Conservation (phyloP, 2,113 vertebrate genomes). For the Ascaphus truei region DNA sequence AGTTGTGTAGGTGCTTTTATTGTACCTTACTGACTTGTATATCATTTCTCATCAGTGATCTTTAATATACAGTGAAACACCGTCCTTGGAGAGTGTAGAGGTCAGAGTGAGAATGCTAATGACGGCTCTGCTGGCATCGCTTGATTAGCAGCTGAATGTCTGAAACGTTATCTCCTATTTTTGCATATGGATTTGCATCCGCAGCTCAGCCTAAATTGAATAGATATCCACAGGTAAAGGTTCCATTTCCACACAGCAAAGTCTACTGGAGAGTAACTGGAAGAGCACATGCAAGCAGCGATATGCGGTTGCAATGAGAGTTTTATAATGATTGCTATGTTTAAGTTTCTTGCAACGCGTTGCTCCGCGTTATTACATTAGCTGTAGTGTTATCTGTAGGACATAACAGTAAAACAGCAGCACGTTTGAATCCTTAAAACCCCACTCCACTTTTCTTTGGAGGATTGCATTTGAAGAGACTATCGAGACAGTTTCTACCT, state of each 20-base stretch:
- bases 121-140: background rate
- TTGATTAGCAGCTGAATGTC: slow-evolving; percentile 24
- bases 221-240: background rate
- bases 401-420: background rate
- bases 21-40: background rate
- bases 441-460: too few relatives aligned
- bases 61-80: slow-evolving; percentile 1
- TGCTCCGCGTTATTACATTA: slow-evolving; percentile 6
- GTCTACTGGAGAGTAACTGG: background rate
- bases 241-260: background rate
- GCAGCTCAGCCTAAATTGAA: background rate
- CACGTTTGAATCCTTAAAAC: background rate
- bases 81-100: slow-evolving; percentile 25
- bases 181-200: slow-evolving; percentile 18
- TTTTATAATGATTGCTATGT: too few relatives aligned
- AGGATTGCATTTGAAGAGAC: too few relatives aligned
- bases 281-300: background rate
- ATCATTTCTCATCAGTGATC: slow-evolving; percentile 12
- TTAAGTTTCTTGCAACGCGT: too few relatives aligned
- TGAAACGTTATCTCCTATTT: slow-evolving; percentile 28
- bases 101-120: slow-evolving; percentile 26
- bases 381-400: slow-evolving; percentile 4
- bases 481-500: too few relatives aligned
- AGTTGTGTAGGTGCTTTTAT: slow-evolving; percentile 19
- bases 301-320: background rate